A percentile compares a stretch with the other conserved stretches of the same genome.
Conservation (phyloP, 2,113 vertebrate species). For the Neoarius graeffei region DNA sequence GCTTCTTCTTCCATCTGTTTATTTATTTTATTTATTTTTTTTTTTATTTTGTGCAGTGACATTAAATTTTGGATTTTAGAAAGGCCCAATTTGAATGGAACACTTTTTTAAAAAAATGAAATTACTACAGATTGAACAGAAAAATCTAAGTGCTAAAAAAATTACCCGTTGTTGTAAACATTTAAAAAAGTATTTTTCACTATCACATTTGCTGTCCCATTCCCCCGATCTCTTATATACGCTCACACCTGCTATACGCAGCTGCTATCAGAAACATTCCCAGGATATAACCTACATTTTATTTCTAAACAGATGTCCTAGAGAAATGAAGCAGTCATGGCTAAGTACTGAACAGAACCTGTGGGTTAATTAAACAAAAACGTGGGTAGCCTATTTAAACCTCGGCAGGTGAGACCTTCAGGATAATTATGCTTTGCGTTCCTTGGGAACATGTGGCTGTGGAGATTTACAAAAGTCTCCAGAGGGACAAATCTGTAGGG, state of each 20-base stretch:
- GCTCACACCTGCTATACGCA: not conserved
- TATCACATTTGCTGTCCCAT: no score
- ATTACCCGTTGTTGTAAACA: not conserved
- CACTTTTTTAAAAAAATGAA: no score
- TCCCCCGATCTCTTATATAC: not conserved
- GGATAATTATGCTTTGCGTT: slow-evolving; percentile 29
- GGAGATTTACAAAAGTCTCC: slow-evolving; percentile 59
- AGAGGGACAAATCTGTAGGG: slow-evolving; percentile 47
- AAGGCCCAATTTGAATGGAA: not conserved
- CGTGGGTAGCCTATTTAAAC: slow-evolving; percentile 23
- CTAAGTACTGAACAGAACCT: not conserved
- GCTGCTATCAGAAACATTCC: not conserved
- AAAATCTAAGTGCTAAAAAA: not conserved
- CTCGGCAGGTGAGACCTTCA: slow-evolving; percentile 40
- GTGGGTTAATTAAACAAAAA: slow-evolving; percentile 43
- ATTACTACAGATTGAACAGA: not conserved
- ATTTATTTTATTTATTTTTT: no score
- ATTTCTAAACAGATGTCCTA: slow-evolving; percentile 1
- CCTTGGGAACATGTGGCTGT: not conserved
- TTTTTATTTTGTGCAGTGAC: no score
- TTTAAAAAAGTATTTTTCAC: not conserved
- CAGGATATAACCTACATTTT: not conserved
- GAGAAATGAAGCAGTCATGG: not conserved
- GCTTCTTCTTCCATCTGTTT: no score
- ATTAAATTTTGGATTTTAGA: not conserved